These are phyloP conservation scores for Micrasema minimum DNA, from an alignment of 1,140 invertebrate species.

Conservation along the genomic window DNA sequence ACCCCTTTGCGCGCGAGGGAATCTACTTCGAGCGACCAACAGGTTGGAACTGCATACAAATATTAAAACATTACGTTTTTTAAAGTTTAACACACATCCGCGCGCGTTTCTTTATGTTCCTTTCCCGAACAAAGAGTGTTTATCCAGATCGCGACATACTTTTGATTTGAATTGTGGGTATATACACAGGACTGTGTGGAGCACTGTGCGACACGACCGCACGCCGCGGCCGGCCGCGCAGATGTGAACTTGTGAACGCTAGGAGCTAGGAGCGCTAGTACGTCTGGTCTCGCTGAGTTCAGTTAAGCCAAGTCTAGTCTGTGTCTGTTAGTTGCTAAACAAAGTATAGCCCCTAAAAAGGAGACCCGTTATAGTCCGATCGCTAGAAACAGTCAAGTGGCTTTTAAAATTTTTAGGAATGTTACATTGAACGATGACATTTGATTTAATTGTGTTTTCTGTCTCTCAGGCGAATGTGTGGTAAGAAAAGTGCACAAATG, in stretches of 20 bases:
- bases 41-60: not conserved
- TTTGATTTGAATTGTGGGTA: not conserved
- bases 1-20: conserved; percentile 1
- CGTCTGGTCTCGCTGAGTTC: not conserved
- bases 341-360: not conserved
- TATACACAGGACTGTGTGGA: not conserved
- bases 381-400: too few relatives aligned
- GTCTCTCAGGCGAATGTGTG: too few relatives aligned
- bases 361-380: too few relatives aligned
- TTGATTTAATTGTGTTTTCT: too few relatives aligned
- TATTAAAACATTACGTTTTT: too few relatives aligned
- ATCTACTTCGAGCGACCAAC: not conserved
- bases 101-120: not conserved
- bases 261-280: not conserved
- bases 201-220: not conserved
- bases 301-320: not conserved
- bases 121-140: conserved; percentile 5
- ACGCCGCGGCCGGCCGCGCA: conserved; percentile 9
- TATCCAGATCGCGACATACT: not conserved
- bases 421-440: too few relatives aligned
- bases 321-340: conserved; percentile 12
- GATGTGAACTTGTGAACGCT: conserved; percentile 1
- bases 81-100: too few relatives aligned
- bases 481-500: too few relatives aligned
- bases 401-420: too few relatives aligned